Base-by-base conservation (phyloP, 2,797 vertebrate species). In the Mormyrops boulengeri region DNA sequence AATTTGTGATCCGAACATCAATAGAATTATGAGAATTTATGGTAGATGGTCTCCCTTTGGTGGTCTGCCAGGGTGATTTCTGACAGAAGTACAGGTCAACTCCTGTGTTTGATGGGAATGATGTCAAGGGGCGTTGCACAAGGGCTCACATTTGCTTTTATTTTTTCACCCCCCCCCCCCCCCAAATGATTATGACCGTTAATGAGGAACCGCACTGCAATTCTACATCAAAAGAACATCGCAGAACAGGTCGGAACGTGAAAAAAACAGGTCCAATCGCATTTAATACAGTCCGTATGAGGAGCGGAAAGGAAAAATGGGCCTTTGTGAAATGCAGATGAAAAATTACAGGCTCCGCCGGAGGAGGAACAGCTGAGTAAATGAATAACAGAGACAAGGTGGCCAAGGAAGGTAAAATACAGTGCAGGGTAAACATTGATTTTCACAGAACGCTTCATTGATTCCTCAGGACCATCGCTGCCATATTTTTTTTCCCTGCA, bases 341-440 rank as follows among this genome's bases (percentile, higher is more conserved):
- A 87, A 87, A 55, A 87, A 57, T 34, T 34, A 41, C 85, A 87
- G 52, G 52, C 26, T 87, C 50, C 30, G 22, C 47, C 12, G 85
- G 12, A 87, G 85, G 85, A 87, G 44, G 88, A 47, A 89, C 57
- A 85, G 41, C 88, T 86, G 82, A 86, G 26, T 49, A 50, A 77
- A 66, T 86, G 60, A 89, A 89, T 62, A 19, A 85, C 84, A 66
- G 34, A 47, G 69, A 57, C 50, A 85, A 11, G 55, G 41, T 66
- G 30, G 41, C n/a, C 88, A 85, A 82, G 17, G 17, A 41, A 89
- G 88, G 47, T 88, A 77, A 41, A 89, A 57, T 11, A 50, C 50
- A 57, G 38, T 47, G 22, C 19, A 41, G 44, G 55, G 55, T 62
- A 50, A 89, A 89, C 30, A 52, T 87, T 53, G 87, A 30, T 69